Evolutionary conservation across 2,888 invertebrate species (phyloP).

Genomic region (Tetrapedia diversipes): DNA sequence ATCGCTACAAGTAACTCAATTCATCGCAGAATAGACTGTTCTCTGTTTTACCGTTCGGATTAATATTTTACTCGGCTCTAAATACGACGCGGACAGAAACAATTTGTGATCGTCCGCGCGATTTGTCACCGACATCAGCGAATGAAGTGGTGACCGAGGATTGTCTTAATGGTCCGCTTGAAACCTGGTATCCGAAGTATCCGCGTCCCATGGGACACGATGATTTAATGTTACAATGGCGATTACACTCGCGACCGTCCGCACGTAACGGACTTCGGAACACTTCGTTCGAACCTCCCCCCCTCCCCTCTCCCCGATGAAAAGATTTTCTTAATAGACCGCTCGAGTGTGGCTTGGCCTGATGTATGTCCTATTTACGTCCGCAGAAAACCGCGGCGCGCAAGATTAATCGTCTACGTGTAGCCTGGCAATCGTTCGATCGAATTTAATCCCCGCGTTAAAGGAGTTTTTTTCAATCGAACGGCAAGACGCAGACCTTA

Average conservation of each 20-base stretch:
- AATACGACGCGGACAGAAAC: constrained; percentile 14
- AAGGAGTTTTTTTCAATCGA: constrained; percentile 42
- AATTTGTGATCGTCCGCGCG: constrained; percentile 42
- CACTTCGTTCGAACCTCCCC: constrained; percentile 16
- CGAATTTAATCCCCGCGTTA: constrained; percentile 57
- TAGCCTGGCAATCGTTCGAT: constrained; percentile 44
- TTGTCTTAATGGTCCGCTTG: constrained; percentile 32
- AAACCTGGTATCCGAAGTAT: constrained; percentile 27
- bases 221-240: constrained; percentile 46
- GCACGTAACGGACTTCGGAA: not conserved
- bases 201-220: constrained; percentile 15
- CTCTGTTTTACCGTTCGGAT: no score
- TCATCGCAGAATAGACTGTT: no score
- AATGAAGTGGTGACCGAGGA: constrained; percentile 27
- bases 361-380: constrained; percentile 57
- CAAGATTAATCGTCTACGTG: constrained; percentile 57
- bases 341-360: constrained; percentile 11
- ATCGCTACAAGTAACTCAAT: no score
- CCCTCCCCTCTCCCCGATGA: no score
- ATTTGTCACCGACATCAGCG: constrained; percentile 43
- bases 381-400: constrained; percentile 36
- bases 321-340: constrained; percentile 61
- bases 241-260: constrained; percentile 24
- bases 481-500: constrained; percentile 36
- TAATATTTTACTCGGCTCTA: no score